Evolutionary conservation across 1,140 invertebrate genomes (phyloP).

Genomic region (Listronotus bonariensis): DNA sequence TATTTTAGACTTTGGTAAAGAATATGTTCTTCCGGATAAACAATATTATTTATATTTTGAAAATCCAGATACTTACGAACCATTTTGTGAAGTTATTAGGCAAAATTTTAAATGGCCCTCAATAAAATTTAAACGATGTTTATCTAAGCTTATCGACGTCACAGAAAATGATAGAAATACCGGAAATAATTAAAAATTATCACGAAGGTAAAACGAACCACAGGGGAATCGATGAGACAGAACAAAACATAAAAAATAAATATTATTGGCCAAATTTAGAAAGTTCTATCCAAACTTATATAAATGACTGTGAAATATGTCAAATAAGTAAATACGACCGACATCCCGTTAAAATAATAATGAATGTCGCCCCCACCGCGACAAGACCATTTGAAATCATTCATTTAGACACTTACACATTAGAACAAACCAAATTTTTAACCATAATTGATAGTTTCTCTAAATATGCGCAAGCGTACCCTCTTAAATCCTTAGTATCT

Average conservation of each 20-base stretch:
- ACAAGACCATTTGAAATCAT: constrained; percentile 29
- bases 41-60: constrained; percentile 30
- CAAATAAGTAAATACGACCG: constrained; percentile 34
- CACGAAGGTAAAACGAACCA: constrained; percentile 4
- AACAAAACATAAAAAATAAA: constrained; percentile 14
- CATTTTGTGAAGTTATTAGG: constrained; percentile 2
- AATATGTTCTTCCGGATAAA: neutral
- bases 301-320: constrained; percentile 29
- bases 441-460: constrained; percentile 32
- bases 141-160: constrained; percentile 10
- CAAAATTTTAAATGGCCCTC: constrained; percentile 25
- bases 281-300: constrained; percentile 24
- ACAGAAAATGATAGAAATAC: constrained; percentile 17
- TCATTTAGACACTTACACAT: constrained; percentile 19
- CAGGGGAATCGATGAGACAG: constrained; percentile 26
- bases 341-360: constrained; percentile 20
- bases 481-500: neutral
- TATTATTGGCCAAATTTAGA: constrained; percentile 25
- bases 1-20: no score
- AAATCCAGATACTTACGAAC: constrained; percentile 21
- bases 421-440: constrained; percentile 32
- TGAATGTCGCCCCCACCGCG: constrained; percentile 34
- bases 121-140: constrained; percentile 12
- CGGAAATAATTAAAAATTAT: constrained; percentile 27
- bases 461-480: constrained; percentile 31